These are phyloP conservation scores for Tipula helvola DNA, from an alignment of 2,888 invertebrate species.

Conservation along the genomic window DNA sequence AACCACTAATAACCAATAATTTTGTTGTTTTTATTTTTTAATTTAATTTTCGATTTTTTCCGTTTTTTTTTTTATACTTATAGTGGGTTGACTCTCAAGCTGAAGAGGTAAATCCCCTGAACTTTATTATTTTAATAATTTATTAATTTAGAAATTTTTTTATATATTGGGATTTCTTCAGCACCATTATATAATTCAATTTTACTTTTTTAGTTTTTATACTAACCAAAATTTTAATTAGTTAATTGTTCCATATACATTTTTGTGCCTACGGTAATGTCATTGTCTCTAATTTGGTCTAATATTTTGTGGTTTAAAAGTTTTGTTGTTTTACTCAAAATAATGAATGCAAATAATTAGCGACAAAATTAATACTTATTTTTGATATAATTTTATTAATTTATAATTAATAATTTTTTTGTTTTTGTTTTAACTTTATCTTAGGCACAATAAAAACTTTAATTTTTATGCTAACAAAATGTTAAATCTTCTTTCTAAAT, in stretches of 20 bases:
- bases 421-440: not conserved
- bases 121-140: conserved; percentile 5
- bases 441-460: not conserved
- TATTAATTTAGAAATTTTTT: not conserved
- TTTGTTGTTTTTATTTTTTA: conserved; percentile 25
- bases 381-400: not conserved
- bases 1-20: conserved; percentile 21
- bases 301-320: not conserved
- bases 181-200: not conserved
- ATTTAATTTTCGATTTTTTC: conserved; percentile 16
- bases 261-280: not conserved
- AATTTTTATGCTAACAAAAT: not conserved
- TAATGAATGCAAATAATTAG: conserved; percentile 4
- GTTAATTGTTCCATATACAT: not conserved
- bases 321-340: not conserved
- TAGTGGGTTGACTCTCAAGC: conserved; percentile 56
- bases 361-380: not conserved
- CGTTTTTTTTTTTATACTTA: conserved; percentile 25
- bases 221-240: not conserved
- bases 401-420: not conserved
- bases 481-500: not conserved
- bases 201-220: not conserved
- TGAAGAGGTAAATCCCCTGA: conserved; percentile 44
- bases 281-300: not conserved
- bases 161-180: conserved; percentile 9